A percentile compares a stretch with the other conserved stretches of the same genome.
These are phyloP conservation scores for Aurelia aurita complex sp. Pacific DNA, from an alignment of 30 jellyfish, hydroid and myxozoan species.

Conservation along the genomic window DNA sequence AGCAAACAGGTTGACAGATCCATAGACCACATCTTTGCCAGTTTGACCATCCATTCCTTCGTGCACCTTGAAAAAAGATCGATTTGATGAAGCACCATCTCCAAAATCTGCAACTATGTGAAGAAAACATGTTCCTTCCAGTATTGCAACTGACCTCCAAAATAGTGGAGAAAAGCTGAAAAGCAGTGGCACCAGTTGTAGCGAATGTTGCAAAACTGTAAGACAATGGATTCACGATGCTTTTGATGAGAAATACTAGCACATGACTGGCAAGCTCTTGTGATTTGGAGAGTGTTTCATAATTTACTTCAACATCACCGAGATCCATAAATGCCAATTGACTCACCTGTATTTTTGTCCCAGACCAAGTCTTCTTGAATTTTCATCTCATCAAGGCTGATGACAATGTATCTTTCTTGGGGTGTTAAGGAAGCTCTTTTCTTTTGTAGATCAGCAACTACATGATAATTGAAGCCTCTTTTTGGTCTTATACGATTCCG, in stretches of 20 bases:
- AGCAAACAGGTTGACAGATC: conserved; percentile 46
- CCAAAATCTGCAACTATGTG: conserved; percentile 56
- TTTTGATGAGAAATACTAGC: conserved; percentile 51
- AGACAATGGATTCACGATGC: conserved; percentile 49
- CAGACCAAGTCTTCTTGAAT: conserved; percentile 67
- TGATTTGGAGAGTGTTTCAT: conserved; percentile 40
- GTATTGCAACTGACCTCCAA: conserved; percentile 49
- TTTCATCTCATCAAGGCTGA: conserved; percentile 77
- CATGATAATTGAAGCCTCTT: conserved; percentile 48
- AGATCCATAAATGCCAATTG: conserved; percentile 73
- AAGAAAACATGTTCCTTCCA: conserved; percentile 9
- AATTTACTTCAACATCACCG: conserved; percentile 48
- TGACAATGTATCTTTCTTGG: conserved; percentile 36
- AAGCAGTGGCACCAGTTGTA: conserved; percentile 39
- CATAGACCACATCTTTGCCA: conserved; percentile 32
- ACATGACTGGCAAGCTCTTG: conserved; percentile 62
- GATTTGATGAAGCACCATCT: conserved; percentile 70
- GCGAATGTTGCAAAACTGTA: conserved; percentile 54
- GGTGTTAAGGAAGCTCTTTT: conserved; percentile 29
- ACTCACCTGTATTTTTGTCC: conserved; percentile 75
- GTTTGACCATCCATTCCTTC: conserved; percentile 37
- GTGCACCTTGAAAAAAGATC: conserved; percentile 45
- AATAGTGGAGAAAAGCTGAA: conserved; percentile 58
- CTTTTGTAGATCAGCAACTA: conserved; percentile 29
- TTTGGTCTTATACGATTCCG: conserved; percentile 24